These are phyloP conservation scores for Casuarius casuarius DNA, from an alignment of 2,113 vertebrate genomes.

Conservation along the genomic window DNA sequence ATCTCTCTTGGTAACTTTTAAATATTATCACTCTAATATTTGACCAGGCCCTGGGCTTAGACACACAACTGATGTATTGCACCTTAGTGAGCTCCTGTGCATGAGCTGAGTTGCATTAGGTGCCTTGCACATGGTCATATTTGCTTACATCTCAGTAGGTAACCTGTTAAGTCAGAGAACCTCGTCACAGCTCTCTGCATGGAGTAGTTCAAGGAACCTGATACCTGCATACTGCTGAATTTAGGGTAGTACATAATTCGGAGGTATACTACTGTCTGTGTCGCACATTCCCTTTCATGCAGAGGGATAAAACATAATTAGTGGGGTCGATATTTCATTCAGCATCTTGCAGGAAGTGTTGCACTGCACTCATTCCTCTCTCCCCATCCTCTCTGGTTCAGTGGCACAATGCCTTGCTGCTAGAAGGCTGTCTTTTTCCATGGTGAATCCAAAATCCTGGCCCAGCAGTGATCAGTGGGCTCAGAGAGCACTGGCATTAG, in stretches of 20 bases:
- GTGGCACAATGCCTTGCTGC: constrained; percentile 27
- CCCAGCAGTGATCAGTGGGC: constrained; percentile 39
- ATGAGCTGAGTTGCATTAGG: not conserved
- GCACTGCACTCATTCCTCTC: accelerated
- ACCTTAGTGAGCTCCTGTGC: not conserved
- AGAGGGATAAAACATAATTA: too few species aligned
- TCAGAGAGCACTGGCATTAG: not conserved
- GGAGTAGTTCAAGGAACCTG: not conserved
- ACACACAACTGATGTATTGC: not conserved
- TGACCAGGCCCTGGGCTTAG: not conserved
- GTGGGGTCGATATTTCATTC: not conserved
- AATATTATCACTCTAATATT: too few species aligned
- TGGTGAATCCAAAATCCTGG: constrained; percentile 26
- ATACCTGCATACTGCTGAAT: not conserved
- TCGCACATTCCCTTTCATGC: too few species aligned
- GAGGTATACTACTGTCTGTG: not conserved
- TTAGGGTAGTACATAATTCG: not conserved
- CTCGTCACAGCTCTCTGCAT: not conserved
- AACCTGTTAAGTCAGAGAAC: not conserved
- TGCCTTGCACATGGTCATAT: not conserved
- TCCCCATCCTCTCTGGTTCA: not conserved
- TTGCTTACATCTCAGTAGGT: not conserved
- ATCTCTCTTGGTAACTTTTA: too few species aligned
- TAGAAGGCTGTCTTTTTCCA: not conserved
- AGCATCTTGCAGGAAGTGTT: not conserved